Conservation (phyloP, 2,113 vertebrate species). For the Numida meleagris region DNA sequence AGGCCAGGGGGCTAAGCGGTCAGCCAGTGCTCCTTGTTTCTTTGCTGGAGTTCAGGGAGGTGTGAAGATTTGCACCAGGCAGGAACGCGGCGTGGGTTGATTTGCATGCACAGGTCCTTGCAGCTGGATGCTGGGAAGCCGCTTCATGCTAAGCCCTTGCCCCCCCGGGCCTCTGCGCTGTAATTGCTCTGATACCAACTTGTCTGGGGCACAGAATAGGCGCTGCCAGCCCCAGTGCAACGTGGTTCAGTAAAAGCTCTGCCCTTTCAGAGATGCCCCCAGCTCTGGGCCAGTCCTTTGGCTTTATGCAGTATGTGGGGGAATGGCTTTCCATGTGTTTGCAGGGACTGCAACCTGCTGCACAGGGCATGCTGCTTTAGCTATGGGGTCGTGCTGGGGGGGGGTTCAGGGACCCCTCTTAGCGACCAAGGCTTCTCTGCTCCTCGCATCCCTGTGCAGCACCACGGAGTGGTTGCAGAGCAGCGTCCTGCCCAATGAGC, state of each 20-base stretch:
- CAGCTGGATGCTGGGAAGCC: background rate
- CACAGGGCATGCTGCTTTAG: background rate
- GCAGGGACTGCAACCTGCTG: background rate
- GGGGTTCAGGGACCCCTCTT: too few relatives aligned
- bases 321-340: background rate
- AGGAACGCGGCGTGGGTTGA: fast-evolving
- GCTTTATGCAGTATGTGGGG: fast-evolving
- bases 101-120: background rate
- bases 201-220: background rate
- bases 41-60: background rate
- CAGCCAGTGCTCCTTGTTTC: background rate
- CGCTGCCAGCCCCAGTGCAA: background rate
- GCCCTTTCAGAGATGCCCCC: background rate
- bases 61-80: background rate
- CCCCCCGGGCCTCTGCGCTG: background rate
- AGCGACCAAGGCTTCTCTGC: fast-evolving
- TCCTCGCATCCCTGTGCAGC: background rate
- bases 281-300: background rate
- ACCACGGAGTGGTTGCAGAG: background rate
- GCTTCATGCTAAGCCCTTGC: background rate
- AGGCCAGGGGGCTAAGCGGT: background rate
- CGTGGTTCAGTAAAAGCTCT: background rate
- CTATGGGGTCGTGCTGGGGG: background rate
- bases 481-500: background rate
- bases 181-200: background rate